Evolutionary conservation across 2,888 invertebrate species (phyloP).

Genomic region (Ctenicera cuprea): DNA sequence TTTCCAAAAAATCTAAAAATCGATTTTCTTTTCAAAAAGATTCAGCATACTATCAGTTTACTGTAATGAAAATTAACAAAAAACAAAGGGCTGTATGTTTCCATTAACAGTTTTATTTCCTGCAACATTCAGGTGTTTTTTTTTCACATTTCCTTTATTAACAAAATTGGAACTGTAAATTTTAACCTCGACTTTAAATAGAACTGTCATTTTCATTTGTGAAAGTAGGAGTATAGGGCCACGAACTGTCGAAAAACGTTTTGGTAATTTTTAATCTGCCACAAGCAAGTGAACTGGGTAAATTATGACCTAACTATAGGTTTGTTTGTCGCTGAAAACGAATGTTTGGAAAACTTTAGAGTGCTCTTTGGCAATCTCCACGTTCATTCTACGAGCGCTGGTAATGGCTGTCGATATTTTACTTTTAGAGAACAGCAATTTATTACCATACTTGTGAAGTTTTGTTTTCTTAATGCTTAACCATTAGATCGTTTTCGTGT

Average conservation of each 20-base stretch:
- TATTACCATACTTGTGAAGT: constrained; percentile 17
- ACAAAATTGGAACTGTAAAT: too few species aligned
- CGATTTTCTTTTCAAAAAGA: too few species aligned
- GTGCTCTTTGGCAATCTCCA: constrained; percentile 1
- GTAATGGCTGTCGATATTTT: constrained; percentile 13
- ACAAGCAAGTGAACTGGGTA: neutral
- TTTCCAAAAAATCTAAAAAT: too few species aligned
- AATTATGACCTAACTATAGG: constrained; percentile 16
- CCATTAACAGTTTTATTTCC: too few species aligned
- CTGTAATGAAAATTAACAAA: too few species aligned
- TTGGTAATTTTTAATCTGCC: constrained; percentile 1
- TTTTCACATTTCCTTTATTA: too few species aligned
- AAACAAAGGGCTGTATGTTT: too few species aligned
- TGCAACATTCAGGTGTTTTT: too few species aligned
- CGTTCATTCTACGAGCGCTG: neutral
- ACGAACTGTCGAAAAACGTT: constrained; percentile 2
- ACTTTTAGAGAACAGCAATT: constrained; percentile 15
- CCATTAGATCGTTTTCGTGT: neutral
- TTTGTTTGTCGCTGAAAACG: constrained; percentile 22
- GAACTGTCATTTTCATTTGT: too few species aligned
- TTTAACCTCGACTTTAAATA: too few species aligned
- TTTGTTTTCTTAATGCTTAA: constrained; percentile 16
- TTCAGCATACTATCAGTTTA: too few species aligned
- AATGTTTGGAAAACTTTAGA: constrained; percentile 22
- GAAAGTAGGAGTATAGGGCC: neutral